These are phyloP conservation scores for Scolopax mira DNA, from an alignment of 2,113 vertebrate genomes.

Conservation along the genomic window DNA sequence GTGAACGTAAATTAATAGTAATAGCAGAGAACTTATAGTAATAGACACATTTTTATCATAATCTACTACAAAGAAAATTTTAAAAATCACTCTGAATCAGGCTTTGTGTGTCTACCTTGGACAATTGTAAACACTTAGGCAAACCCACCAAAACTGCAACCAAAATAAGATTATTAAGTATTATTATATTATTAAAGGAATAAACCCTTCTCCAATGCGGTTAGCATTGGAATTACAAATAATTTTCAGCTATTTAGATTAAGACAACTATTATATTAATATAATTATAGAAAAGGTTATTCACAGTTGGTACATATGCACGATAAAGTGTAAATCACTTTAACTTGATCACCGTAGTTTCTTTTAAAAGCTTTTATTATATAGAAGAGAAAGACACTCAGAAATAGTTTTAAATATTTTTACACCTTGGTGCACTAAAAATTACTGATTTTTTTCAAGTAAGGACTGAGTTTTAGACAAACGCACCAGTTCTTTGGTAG, in stretches of 20 bases:
- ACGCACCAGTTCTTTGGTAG: background rate
- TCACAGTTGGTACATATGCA: background rate
- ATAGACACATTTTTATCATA: background rate
- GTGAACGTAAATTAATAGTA: background rate
- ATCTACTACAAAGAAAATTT: background rate
- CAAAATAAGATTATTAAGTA: background rate
- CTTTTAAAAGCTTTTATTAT: background rate
- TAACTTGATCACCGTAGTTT: background rate
- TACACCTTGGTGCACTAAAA: background rate
- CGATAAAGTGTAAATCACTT: background rate
- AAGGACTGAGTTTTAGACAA: background rate
- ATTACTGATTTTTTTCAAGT: background rate
- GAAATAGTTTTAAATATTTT: background rate
- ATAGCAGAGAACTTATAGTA: background rate
- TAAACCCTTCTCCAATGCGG: background rate
- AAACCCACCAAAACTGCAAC: background rate
- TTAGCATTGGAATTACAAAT: background rate
- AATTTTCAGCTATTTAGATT: background rate
- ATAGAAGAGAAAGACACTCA: background rate
- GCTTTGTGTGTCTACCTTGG: background rate
- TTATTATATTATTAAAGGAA: constrained; percentile 7
- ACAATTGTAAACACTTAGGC: background rate
- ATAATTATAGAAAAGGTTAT: background rate
- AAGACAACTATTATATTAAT: background rate
- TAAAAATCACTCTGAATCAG: background rate